These are phyloP conservation scores for Lutraria rhynchaena DNA, from an alignment of 1,140 invertebrate species.

Conservation along the genomic window DNA sequence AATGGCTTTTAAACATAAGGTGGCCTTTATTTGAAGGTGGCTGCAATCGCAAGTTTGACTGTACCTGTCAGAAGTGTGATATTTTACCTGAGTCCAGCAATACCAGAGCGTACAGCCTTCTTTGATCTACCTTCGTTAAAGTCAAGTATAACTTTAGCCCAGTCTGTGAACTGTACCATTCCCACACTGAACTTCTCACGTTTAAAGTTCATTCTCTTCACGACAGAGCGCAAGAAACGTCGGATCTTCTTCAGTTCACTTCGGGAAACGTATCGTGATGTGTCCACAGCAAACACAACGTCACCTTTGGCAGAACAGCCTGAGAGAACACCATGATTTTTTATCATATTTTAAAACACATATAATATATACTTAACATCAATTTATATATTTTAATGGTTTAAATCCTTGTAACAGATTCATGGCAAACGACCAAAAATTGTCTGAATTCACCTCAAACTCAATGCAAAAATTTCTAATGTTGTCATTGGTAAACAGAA, in stretches of 20 bases:
- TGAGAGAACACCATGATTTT: constrained; percentile 29
- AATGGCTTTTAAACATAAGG: no score
- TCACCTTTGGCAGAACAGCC: constrained; percentile 71
- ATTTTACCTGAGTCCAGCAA: constrained; percentile 75
- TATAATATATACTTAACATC: no score
- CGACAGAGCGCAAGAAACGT: constrained; percentile 65
- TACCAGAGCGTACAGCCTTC: constrained; percentile 64
- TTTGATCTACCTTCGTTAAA: constrained; percentile 69
- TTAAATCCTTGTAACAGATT: no score
- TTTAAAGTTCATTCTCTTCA: constrained; percentile 72
- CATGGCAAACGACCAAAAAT: no score
- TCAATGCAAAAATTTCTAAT: no score
- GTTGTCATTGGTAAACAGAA: no score
- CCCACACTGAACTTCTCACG: constrained; percentile 68
- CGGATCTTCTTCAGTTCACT: constrained; percentile 70
- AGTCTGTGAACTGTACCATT: constrained; percentile 67
- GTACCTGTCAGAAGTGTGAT: no score
- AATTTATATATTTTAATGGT: no score
- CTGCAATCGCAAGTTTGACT: no score
- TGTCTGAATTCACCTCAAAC: no score
- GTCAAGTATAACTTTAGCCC: constrained; percentile 62
- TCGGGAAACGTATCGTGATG: constrained; percentile 72
- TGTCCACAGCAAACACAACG: constrained; percentile 77
- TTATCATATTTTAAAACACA: neutral
- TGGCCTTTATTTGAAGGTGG: no score